phyloP scores from a whole-genome alignment of 2,888 invertebrate species.

The Epistrophella euchroma region DNA sequence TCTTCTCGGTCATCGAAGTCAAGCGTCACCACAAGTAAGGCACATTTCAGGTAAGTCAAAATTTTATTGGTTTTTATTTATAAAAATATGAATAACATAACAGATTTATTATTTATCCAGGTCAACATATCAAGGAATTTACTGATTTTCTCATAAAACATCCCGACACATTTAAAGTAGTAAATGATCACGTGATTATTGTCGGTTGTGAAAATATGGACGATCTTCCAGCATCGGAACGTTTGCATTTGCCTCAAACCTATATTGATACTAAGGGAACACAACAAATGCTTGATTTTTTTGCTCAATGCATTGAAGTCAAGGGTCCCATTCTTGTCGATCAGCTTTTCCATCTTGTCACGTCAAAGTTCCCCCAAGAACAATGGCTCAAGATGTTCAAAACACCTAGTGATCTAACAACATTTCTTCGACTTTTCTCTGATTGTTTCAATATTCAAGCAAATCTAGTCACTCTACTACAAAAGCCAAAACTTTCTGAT shows the following conservation, averaged over 20 bases:
- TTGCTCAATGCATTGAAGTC: constrained; percentile 92
- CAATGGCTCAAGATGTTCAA: constrained; percentile 95
- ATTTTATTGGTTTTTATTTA: neutral
- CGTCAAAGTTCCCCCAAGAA: constrained; percentile 90
- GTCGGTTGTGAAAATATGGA: constrained; percentile 88
- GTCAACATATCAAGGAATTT: constrained; percentile 97
- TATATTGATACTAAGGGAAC: constrained; percentile 93
- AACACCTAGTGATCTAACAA: constrained; percentile 94
- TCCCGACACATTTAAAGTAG: constrained; percentile 93
- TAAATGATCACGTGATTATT: constrained; percentile 93
- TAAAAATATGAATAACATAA: neutral
- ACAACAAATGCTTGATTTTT: constrained; percentile 92
- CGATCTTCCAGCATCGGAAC: constrained; percentile 88
- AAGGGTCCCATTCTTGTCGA: constrained; percentile 94
- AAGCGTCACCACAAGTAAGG: constrained; percentile 98
- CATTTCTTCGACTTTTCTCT: constrained; percentile 96
- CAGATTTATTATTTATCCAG: constrained; percentile 78
- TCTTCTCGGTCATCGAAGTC: constrained; percentile 97
- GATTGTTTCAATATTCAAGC: constrained; percentile 97
- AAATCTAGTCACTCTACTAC: constrained; percentile 93
- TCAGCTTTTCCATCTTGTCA: constrained; percentile 92
- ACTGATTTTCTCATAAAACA: constrained; percentile 94
- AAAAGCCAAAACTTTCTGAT: constrained; percentile 89
- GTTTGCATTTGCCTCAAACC: constrained; percentile 89
- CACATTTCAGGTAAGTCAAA: constrained; percentile 90